Evolutionary conservation across 2,888 invertebrate species (phyloP).

Genomic region (Phoenoteleia sp.): DNA sequence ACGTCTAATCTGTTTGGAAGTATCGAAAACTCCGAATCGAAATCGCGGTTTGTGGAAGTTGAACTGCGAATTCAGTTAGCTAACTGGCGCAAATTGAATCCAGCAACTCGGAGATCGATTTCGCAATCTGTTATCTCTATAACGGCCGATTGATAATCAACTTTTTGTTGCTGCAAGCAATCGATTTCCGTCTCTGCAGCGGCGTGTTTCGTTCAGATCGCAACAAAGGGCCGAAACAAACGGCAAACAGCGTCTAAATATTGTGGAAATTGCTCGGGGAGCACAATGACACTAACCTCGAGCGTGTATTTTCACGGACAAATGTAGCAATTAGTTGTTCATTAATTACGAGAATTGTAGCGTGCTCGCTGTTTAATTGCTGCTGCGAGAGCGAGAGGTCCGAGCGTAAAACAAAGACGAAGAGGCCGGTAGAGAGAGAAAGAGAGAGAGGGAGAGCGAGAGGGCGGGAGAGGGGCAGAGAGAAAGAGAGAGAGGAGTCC

Average conservation of each 20-base stretch:
- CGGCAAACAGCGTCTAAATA: background rate
- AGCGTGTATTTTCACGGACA: conserved; percentile 30
- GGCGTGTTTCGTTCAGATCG: no score
- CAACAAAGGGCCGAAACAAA: no score
- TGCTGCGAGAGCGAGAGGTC: background rate
- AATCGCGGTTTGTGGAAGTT: no score
- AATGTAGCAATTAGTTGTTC: conserved; percentile 61
- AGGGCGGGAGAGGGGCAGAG: conserved; percentile 47
- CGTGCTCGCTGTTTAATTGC: conserved; percentile 66
- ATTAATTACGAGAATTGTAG: conserved; percentile 58
- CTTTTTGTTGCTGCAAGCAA: no score
- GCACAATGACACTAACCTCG: background rate
- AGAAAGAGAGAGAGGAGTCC: conserved; percentile 62
- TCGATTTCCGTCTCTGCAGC: no score
- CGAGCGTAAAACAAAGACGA: conserved; percentile 19
- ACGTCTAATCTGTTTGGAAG: no score
- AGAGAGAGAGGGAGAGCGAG: conserved; percentile 47
- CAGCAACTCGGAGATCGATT: no score
- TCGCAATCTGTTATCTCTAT: no score
- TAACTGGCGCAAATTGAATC: no score
- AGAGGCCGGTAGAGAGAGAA: conserved; percentile 44
- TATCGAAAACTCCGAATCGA: no score
- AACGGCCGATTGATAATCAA: no score
- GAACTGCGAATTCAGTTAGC: no score
- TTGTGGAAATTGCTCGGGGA: background rate